These are phyloP conservation scores for Cephalophus harveyi DNA, from an alignment of 2,113 vertebrate genomes.

Conservation along the genomic window DNA sequence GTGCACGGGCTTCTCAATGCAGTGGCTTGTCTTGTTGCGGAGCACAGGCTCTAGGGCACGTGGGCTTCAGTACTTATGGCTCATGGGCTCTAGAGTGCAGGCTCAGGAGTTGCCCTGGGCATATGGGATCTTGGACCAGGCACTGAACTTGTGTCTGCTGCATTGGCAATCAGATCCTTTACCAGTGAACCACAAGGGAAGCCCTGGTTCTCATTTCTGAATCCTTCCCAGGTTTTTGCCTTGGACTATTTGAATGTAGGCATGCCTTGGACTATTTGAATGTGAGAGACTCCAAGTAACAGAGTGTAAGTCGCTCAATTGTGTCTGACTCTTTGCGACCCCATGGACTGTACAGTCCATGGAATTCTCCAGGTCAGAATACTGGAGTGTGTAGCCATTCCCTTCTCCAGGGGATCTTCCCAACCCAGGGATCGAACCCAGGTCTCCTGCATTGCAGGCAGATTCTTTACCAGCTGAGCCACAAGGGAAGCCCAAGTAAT, in stretches of 20 bases:
- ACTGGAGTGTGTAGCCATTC: not conserved
- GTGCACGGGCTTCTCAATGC: not conserved
- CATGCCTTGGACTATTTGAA: not conserved
- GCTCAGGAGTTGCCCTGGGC: not conserved
- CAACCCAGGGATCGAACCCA: not conserved
- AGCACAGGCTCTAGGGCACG: not conserved
- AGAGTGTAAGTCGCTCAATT: not conserved
- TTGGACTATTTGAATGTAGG: not conserved
- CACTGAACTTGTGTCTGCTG: not conserved
- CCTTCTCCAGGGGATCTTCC: not conserved
- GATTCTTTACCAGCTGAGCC: not conserved
- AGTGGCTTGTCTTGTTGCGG: not conserved
- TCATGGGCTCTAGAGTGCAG: not conserved
- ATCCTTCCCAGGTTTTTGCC: not conserved
- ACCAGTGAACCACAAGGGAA: not conserved
- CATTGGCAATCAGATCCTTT: not conserved
- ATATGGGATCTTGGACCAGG: not conserved
- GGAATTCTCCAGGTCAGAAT: not conserved
- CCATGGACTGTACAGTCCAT: not conserved
- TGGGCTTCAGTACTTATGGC: not conserved
- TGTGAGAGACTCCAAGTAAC: not conserved
- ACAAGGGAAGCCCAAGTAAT: not conserved
- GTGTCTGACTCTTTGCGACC: not conserved
- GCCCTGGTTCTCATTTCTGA: not conserved
- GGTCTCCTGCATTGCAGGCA: not conserved